Evolutionary conservation across 2,888 invertebrate genomes (phyloP).

Genomic region (Phyllotreta cruciferae): DNA sequence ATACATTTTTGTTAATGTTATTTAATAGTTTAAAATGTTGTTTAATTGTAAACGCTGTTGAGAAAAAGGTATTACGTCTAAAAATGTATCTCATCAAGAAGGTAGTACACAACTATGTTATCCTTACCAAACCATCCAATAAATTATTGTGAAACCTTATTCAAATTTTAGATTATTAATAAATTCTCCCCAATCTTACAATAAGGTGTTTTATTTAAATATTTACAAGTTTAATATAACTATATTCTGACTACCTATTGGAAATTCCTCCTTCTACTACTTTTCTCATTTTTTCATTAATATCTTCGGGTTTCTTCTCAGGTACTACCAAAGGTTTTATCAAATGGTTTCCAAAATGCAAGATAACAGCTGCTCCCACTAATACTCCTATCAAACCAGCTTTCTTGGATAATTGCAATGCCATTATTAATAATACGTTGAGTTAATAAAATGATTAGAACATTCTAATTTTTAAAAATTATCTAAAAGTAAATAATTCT

Average conservation of each 20-base stretch:
- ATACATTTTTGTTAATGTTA: not conserved
- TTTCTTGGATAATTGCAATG: constrained; percentile 37
- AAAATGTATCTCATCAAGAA: not conserved
- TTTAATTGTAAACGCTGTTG: no score
- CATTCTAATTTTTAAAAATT: no score
- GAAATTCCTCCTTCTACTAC: constrained; percentile 27
- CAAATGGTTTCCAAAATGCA: constrained; percentile 43
- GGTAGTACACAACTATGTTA: no score
- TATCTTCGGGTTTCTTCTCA: constrained; percentile 35
- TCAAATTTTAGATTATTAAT: constrained; percentile 24
- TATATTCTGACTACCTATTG: not conserved
- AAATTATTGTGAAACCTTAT: constrained; percentile 15
- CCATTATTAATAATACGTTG: constrained; percentile 17
- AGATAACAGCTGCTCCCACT: constrained; percentile 37
- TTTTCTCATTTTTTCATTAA: constrained; percentile 35
- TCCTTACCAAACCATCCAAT: not conserved
- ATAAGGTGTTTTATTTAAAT: constrained; percentile 4
- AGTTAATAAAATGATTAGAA: no score
- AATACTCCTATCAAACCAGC: constrained; percentile 35
- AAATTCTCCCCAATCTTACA: constrained; percentile 14
- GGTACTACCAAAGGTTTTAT: constrained; percentile 41
- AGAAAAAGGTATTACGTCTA: not conserved
- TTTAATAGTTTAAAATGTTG: constrained; percentile 7
- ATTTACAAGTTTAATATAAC: not conserved
- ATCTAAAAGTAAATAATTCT: no score